A percentile compares a stretch with the other conserved stretches of the same genome.
These are phyloP conservation scores for Lates japonicus DNA, from an alignment of 2,797 vertebrate genomes.

Conservation along the genomic window DNA sequence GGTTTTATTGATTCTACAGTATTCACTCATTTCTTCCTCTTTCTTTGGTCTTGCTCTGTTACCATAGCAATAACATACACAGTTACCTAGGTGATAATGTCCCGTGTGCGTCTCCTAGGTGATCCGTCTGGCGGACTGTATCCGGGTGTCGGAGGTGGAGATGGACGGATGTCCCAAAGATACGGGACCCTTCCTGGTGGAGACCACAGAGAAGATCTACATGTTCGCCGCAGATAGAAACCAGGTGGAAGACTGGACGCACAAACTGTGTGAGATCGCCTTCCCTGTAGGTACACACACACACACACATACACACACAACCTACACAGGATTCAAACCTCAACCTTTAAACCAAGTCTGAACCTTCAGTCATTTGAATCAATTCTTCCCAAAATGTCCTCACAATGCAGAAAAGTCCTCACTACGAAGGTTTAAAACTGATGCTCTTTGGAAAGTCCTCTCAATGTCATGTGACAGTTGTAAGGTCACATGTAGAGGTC, in stretches of 20 bases:
- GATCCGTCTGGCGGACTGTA: constrained; percentile 90
- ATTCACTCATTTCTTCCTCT: too few species aligned
- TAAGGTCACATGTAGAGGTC: too few species aligned
- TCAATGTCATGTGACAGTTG: too few species aligned
- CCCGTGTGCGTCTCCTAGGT: constrained; percentile 69
- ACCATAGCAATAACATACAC: background rate
- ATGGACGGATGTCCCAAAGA: constrained; percentile 88
- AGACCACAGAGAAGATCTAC: constrained; percentile 91
- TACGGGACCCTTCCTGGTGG: constrained; percentile 89
- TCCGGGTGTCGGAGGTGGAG: constrained; percentile 86
- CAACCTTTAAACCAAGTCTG: too few species aligned
- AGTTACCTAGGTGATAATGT: background rate
- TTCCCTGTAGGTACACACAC: constrained; percentile 75
- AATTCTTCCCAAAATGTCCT: too few species aligned
- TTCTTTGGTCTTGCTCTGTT: background rate
- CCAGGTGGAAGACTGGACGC: constrained; percentile 86
- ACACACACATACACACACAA: too few species aligned
- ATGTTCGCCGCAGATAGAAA: constrained; percentile 86
- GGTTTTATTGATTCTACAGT: background rate
- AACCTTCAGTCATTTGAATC: too few species aligned
- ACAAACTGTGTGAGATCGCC: constrained; percentile 74
- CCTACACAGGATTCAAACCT: too few species aligned
- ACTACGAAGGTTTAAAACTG: too few species aligned
- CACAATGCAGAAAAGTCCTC: too few species aligned
- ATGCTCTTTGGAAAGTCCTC: too few species aligned